Conservation (phyloP, 2,113 vertebrate species). For the Bucco capensis region DNA sequence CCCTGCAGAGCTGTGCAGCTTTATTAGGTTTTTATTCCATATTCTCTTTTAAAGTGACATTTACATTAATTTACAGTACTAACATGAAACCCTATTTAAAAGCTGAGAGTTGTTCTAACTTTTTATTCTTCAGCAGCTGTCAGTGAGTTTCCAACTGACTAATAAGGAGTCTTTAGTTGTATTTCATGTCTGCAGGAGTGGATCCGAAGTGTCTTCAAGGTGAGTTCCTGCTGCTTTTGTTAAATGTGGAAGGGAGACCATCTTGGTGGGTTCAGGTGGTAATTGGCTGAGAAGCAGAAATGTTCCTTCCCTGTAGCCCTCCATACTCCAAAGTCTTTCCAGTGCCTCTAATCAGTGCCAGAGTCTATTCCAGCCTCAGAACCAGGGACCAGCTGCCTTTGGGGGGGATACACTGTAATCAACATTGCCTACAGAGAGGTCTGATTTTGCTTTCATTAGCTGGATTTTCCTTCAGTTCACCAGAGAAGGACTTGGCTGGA, state of each 20-base stretch:
- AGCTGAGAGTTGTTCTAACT: conserved; percentile 40
- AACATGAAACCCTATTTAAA: conserved; percentile 64
- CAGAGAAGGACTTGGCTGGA: neutral
- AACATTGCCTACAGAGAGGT: neutral
- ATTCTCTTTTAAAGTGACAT: conserved; percentile 73
- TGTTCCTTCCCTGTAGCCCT: neutral
- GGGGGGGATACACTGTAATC: neutral
- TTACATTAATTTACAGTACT: conserved; percentile 70
- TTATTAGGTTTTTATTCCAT: conserved; percentile 68
- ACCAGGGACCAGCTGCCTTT: neutral
- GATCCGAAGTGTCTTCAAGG: conserved; percentile 43
- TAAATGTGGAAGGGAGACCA: conserved; percentile 35
- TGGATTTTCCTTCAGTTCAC: neutral
- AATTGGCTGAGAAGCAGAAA: conserved; percentile 48
- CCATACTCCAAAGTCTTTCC: neutral
- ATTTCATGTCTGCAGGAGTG: conserved; percentile 53
- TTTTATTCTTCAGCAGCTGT: conserved; percentile 53
- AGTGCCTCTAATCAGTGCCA: neutral
- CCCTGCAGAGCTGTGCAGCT: conserved; percentile 56
- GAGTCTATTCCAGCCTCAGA: conserved; percentile 14
- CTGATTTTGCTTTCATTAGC: neutral
- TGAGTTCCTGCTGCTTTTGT: conserved; percentile 54
- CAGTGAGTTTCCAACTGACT: conserved; percentile 36
- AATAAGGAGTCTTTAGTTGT: conserved; percentile 65
- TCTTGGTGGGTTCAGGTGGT: conserved; percentile 15